Evolutionary conservation across 2,888 invertebrate species (phyloP), one percentile per base, ranked within the genome.

Genomic region (Caenorhabditis panamensis): DNA sequence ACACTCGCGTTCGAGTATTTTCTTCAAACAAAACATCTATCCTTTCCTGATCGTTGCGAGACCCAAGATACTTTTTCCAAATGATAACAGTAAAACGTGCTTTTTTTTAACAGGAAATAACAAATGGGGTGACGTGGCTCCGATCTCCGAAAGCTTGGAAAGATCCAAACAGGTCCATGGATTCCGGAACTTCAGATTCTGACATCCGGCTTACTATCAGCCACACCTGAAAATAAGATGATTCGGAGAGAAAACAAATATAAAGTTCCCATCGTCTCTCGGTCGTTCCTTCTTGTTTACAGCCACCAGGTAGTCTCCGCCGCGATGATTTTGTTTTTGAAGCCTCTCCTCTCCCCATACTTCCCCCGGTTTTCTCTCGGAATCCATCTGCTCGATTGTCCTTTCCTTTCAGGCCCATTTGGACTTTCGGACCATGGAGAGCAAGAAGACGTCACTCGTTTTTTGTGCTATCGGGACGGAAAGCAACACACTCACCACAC

Each of bases 371-470:
- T 36, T 20, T 31, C 24, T 16, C 28, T 58, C 18, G 16, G 31
- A 18, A 28, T 44, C 16, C 44, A 18, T 20, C 58, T 3, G 8
- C n/a, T n/a, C n/a, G n/a, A n/a, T n/a, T n/a, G n/a, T n/a, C n/a
- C n/a, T 59, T 37, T 28, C 22, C 59, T 59, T 59, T 59, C 22
- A n/a, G 59, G 37, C 11, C 59, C 31, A 37, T 28, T 11, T n/a
- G n/a, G n/a, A n/a, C n/a, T n/a, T n/a, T n/a, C 44, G 56, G 71
- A 56, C 62, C 62, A 71, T 36, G 5, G 51, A 61, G 71, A 71
- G 28, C 71, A 68, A 31, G 49, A 67, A 28, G 58, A 49, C 73
- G 63, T 73, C 66, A 66, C 59, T 20, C 47, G n/a, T 31, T 18
- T 63, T 62, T 62, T 53, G 47, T 11, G 13, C n/a, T 4, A 41